Percentiles rank a stretch among this genome's conserved stretches.
phyloP scores from a whole-genome alignment of 2,113 vertebrate genomes.

The Suncus etruscus region DNA sequence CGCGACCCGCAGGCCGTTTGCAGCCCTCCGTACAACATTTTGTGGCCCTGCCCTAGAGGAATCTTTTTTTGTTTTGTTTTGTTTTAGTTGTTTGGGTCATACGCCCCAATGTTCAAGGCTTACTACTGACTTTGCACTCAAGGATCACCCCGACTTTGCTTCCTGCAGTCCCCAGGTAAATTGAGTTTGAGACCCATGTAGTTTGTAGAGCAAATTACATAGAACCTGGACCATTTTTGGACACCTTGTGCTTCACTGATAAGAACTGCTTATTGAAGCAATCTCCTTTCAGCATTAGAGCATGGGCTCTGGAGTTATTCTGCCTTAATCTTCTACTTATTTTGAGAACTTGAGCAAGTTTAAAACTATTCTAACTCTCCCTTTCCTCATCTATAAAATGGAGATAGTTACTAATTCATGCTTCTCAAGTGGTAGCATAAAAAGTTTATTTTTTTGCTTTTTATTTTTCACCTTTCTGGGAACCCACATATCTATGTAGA shows the following conservation, averaged over 20 bases:
- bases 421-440: slow-evolving; percentile 1
- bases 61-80: too few relatives aligned
- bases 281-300: neutral
- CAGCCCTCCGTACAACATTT: too few relatives aligned
- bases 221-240: neutral
- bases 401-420: neutral
- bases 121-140: too few relatives aligned
- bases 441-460: neutral
- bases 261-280: neutral
- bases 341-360: neutral
- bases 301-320: neutral
- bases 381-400: slow-evolving; percentile 11
- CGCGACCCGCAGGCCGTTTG: too few relatives aligned
- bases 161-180: too few relatives aligned
- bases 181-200: too few relatives aligned
- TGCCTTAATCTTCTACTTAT: neutral
- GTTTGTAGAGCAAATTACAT: neutral
- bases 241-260: neutral
- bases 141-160: too few relatives aligned
- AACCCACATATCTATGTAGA: neutral
- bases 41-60: too few relatives aligned
- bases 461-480: neutral
- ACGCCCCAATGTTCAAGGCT: too few relatives aligned
- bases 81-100: too few relatives aligned
- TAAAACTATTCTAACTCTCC: neutral